These are phyloP conservation scores for Enhydra lutris DNA, from an alignment of 2,113 vertebrate species.

Conservation along the genomic window DNA sequence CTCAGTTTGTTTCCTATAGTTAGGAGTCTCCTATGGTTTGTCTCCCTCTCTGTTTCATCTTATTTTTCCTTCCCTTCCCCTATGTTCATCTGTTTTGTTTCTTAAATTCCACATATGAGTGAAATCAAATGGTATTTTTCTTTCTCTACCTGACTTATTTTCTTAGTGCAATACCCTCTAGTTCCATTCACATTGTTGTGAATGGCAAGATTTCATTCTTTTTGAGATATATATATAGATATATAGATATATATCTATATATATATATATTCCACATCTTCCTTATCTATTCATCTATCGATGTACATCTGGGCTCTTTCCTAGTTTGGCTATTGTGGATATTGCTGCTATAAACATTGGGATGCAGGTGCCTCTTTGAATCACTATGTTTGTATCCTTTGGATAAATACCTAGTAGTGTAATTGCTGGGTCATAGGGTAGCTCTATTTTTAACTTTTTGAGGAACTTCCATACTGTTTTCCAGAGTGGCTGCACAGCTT, in stretches of 20 bases:
- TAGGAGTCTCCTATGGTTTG: neutral
- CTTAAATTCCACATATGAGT: neutral
- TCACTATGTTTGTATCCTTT: neutral
- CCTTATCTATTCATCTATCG: neutral
- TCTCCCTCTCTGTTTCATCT: neutral
- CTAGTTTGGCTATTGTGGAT: neutral
- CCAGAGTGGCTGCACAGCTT: neutral
- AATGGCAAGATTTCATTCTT: neutral
- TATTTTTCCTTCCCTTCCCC: neutral
- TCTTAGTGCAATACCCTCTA: neutral
- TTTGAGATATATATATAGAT: no score
- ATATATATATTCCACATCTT: neutral
- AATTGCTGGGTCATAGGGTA: neutral
- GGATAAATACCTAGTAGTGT: neutral
- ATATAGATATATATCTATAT: no score
- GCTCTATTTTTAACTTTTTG: neutral
- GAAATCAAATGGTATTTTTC: neutral
- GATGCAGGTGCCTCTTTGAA: neutral
- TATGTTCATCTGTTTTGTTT: neutral
- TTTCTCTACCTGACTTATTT: neutral
- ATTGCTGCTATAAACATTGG: neutral
- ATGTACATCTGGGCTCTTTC: neutral
- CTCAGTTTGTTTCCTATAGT: neutral
- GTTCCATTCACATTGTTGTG: neutral
- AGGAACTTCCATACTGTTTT: neutral